These are phyloP conservation scores for Nesometra sesokonis DNA, from an alignment of 35 echinoderm and acorn worm species.

Conservation along the genomic window DNA sequence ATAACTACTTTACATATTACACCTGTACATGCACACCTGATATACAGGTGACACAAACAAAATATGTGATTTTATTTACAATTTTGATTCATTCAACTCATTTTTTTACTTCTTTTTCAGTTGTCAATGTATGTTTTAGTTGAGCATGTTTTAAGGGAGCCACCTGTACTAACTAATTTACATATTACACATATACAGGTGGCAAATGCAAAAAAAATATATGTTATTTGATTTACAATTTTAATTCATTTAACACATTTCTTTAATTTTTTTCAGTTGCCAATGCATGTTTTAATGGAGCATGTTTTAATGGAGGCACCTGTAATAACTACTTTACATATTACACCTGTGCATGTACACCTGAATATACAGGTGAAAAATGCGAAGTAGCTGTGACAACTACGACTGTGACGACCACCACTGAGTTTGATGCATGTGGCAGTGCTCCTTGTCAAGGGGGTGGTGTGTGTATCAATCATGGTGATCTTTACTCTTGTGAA, in stretches of 20 bases:
- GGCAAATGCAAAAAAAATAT: neutral
- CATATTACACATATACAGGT: slow-evolving; percentile 11
- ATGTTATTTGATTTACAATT: no score
- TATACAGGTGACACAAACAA: neutral
- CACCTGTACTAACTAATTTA: slow-evolving; percentile 7
- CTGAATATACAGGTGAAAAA: slow-evolving; percentile 11
- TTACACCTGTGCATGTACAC: slow-evolving; percentile 15
- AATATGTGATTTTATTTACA: no score
- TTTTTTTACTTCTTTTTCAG: neutral
- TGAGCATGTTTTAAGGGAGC: slow-evolving; percentile 18
- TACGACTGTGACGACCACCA: no score
- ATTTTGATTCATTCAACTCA: no score
- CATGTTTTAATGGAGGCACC: slow-evolving; percentile 19
- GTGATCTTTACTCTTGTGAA: neutral
- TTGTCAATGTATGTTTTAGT: slow-evolving; percentile 1
- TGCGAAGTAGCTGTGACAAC: neutral
- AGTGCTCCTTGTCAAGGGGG: neutral
- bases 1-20: neutral
- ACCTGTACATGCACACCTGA: slow-evolving; percentile 18
- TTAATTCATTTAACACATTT: neutral
- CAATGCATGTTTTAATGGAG: neutral
- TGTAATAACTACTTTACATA: slow-evolving; percentile 12
- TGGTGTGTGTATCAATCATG: neutral
- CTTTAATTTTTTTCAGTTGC: neutral
- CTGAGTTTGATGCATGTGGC: neutral